Percentiles rank a stretch among this genome's conserved stretches.
These are phyloP conservation scores for Tipula helvola DNA, from an alignment of 2,888 invertebrate genomes.

Conservation along the genomic window DNA sequence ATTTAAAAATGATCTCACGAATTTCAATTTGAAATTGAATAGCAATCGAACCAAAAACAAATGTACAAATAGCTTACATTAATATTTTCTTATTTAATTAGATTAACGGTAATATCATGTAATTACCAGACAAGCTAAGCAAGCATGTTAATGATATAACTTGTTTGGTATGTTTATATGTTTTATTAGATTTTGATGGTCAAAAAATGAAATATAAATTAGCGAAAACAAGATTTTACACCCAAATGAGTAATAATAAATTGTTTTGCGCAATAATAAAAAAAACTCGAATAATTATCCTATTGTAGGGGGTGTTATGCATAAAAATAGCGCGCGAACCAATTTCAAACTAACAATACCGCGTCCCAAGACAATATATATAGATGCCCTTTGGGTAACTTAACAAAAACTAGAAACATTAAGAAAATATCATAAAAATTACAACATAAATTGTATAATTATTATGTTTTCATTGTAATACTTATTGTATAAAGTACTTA, in stretches of 20 bases:
- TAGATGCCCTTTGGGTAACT: not conserved
- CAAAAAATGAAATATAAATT: not conserved
- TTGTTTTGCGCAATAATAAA: not conserved
- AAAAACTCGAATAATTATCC: not conserved
- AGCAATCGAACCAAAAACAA: not conserved
- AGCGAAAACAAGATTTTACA: not conserved
- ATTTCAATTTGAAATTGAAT: not conserved
- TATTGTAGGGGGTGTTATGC: not conserved
- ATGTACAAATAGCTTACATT: not conserved
- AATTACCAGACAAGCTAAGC: not conserved
- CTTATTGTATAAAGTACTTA: not conserved
- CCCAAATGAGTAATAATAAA: not conserved
- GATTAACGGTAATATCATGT: not conserved
- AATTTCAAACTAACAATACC: not conserved
- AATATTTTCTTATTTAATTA: not conserved
- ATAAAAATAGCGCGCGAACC: not conserved
- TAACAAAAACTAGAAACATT: not conserved
- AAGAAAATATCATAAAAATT: not conserved
- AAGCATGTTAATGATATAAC: not conserved
- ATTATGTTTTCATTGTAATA: not conserved
- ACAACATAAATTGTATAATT: slow-evolving; percentile 4
- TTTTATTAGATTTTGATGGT: not conserved
- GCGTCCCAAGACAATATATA: not conserved
- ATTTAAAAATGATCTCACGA: not conserved
- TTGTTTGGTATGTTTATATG: not conserved